phyloP scores from a whole-genome alignment of 2,888 invertebrate species.

The Harpalus rubripes region DNA sequence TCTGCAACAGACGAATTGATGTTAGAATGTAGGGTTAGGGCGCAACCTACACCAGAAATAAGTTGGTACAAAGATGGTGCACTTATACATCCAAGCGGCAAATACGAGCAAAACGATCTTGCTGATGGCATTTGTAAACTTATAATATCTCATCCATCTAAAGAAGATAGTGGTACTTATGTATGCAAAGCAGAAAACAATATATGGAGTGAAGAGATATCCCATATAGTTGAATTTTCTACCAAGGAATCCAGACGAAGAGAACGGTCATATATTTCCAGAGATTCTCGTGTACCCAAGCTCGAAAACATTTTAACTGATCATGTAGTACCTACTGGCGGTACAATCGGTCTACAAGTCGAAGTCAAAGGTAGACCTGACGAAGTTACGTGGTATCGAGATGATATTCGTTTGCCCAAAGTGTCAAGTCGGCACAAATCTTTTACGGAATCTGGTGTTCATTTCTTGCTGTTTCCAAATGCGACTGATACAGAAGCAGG shows the following conservation, averaged over 20 bases:
- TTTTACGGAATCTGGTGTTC: conserved; percentile 84
- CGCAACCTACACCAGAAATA: conserved; percentile 85
- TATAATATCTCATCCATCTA: conserved; percentile 83
- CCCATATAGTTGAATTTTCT: conserved; percentile 85
- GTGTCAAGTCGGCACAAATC: conserved; percentile 83
- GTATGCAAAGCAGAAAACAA: conserved; percentile 88
- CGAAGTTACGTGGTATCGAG: conserved; percentile 88
- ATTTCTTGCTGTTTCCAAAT: conserved; percentile 86
- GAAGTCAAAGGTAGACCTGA: conserved; percentile 86
- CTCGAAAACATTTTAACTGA: conserved; percentile 85
- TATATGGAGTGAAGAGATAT: conserved; percentile 86
- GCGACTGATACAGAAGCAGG: conserved; percentile 87
- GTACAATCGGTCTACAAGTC: conserved; percentile 90
- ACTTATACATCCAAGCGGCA: conserved; percentile 79
- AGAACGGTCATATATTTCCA: conserved; percentile 74
- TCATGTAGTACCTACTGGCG: conserved; percentile 86
- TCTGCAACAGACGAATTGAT: conserved; percentile 86
- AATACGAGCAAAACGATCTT: conserved; percentile 83
- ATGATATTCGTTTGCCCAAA: conserved; percentile 80
- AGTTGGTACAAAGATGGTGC: conserved; percentile 88
- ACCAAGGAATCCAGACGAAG: conserved; percentile 78
- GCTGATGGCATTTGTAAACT: conserved; percentile 88
- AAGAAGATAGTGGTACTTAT: conserved; percentile 86
- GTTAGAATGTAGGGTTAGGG: conserved; percentile 88
- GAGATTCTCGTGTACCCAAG: conserved; percentile 82